phyloP scores from a whole-genome alignment of 2,113 vertebrate species.

The Ailurus styani region DNA sequence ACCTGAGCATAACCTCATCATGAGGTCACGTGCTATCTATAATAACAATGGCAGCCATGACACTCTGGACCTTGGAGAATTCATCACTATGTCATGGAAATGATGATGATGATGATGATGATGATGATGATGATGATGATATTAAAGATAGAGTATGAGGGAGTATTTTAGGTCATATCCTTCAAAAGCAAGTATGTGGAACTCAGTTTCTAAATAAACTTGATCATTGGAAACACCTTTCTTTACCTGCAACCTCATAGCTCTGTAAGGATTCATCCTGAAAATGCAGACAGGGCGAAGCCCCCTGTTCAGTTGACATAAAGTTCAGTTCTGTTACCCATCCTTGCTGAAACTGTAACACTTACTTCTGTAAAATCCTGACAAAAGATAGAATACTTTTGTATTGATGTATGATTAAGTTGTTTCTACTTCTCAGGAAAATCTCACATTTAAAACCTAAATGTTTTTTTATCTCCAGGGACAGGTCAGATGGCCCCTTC shows the following conservation, averaged over 20 bases:
- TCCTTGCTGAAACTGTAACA: not conserved
- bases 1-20: conserved; percentile 74
- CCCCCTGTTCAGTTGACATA: not conserved
- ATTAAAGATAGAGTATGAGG: conserved; percentile 47
- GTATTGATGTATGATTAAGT: not conserved
- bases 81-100: conserved; percentile 31
- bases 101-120: too few species aligned
- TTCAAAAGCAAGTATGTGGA: conserved; percentile 43
- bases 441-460: not conserved
- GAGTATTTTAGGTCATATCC: conserved; percentile 37
- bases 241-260: not conserved
- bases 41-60: conserved; percentile 61
- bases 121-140: not conserved
- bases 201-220: not conserved
- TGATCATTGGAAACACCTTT: not conserved
- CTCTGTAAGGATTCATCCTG: not conserved
- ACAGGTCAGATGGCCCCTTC: not conserved
- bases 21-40: conserved; percentile 68
- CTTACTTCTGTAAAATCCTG: not conserved
- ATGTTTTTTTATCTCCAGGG: not conserved
- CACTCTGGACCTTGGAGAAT: conserved; percentile 54
- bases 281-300: not conserved
- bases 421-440: not conserved
- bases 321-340: not conserved
- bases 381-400: not conserved